phyloP scores from a whole-genome alignment of 2,888 invertebrate species.

The Agrotis puta region DNA sequence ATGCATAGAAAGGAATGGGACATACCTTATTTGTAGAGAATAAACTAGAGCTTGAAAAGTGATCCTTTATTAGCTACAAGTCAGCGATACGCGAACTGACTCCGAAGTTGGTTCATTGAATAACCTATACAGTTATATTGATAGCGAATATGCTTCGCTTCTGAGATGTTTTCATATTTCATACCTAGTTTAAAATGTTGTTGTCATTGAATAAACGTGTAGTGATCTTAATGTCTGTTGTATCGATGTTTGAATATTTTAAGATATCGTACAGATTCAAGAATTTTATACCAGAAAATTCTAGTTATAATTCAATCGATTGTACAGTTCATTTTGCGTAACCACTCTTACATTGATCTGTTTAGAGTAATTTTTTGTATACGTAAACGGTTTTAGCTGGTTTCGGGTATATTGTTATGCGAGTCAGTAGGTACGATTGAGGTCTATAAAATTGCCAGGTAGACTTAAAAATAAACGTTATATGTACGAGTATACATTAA shows the following conservation, averaged over 20 bases:
- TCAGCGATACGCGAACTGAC: constrained; percentile 10
- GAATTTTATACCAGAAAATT: constrained; percentile 22
- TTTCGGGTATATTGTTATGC: constrained; percentile 14
- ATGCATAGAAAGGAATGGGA: not conserved
- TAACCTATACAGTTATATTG: not conserved
- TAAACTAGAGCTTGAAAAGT: constrained; percentile 30
- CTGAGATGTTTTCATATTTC: constrained; percentile 17
- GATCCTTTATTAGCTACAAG: constrained; percentile 20
- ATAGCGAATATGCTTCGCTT: constrained; percentile 10
- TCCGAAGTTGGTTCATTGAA: not conserved
- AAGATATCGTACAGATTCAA: constrained; percentile 16
- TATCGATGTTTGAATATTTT: constrained; percentile 40
- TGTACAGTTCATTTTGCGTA: constrained; percentile 44
- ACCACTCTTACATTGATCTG: constrained; percentile 19
- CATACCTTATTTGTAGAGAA: constrained; percentile 29
- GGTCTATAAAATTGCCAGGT: constrained; percentile 8
- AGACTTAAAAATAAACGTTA: not conserved
- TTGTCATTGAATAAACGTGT: constrained; percentile 47
- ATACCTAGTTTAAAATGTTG: constrained; percentile 32
- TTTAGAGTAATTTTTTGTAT: constrained; percentile 33
- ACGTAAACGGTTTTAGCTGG: constrained; percentile 44
- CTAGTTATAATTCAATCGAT: constrained; percentile 27
- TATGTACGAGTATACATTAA: not conserved
- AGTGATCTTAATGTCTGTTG: constrained; percentile 54
- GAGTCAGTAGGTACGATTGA: constrained; percentile 12